Percentiles rank a stretch among this genome's conserved stretches.
These are phyloP conservation scores for Thamnophis elegans DNA, from an alignment of 2,797 vertebrate genomes.

Conservation along the genomic window DNA sequence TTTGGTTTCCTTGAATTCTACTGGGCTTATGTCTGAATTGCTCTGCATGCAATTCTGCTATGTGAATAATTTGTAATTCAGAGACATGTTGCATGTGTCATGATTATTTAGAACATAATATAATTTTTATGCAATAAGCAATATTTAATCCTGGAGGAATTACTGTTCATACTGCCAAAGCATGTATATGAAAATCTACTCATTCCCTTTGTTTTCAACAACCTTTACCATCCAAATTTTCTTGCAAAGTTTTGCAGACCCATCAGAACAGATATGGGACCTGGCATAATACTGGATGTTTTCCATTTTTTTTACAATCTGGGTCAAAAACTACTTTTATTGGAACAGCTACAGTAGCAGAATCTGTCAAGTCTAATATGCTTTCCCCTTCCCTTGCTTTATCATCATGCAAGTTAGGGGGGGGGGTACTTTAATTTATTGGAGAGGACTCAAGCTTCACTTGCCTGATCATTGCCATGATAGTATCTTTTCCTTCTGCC, in stretches of 20 bases:
- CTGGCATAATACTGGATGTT: not conserved
- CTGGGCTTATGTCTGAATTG: not conserved
- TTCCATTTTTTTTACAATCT: not conserved
- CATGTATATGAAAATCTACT: not conserved
- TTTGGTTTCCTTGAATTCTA: not conserved
- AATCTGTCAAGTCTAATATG: not conserved
- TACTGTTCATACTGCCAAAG: not conserved
- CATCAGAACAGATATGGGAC: not conserved
- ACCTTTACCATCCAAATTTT: not conserved
- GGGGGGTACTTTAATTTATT: not conserved
- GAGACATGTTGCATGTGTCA: not conserved
- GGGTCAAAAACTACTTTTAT: not conserved
- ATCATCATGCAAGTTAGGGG: not conserved
- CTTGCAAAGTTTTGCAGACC: not conserved
- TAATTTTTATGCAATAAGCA: not conserved
- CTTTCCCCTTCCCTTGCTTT: not conserved
- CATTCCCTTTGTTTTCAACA: not conserved
- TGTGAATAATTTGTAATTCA: conserved; percentile 7
- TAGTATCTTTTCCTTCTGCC: not conserved
- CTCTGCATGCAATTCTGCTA: not conserved
- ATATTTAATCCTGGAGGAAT: not conserved
- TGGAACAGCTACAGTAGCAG: not conserved
- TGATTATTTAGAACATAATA: not conserved
- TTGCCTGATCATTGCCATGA: not conserved
- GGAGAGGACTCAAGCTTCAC: not conserved